Evolutionary conservation across 2,888 invertebrate genomes (phyloP).

Genomic region (Acleris sparsana): DNA sequence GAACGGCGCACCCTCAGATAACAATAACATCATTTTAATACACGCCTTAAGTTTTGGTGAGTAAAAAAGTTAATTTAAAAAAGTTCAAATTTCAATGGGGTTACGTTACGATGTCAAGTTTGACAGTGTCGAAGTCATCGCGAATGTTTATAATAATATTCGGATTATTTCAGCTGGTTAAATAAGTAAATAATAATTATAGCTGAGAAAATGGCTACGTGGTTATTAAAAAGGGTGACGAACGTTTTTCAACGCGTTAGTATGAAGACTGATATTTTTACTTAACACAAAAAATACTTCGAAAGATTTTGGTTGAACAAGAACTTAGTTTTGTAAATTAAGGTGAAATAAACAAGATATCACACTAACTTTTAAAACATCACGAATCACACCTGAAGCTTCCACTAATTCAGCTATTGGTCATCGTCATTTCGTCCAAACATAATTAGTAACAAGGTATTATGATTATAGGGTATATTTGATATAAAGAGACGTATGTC

Average conservation of each 20-base stretch:
- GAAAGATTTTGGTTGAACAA: background rate
- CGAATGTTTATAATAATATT: constrained; percentile 36
- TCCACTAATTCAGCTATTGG: constrained; percentile 32
- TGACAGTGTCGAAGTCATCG: constrained; percentile 28
- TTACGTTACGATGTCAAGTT: constrained; percentile 10
- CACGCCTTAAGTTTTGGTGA: constrained; percentile 15
- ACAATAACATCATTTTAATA: constrained; percentile 20
- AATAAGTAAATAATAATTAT: background rate
- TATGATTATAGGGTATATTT: constrained; percentile 86
- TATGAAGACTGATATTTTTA: constrained; percentile 38
- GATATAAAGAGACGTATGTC: constrained; percentile 87
- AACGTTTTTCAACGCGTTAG: constrained; percentile 55
- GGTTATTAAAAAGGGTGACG: constrained; percentile 55
- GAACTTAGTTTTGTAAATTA: background rate
- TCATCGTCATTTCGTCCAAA: constrained; percentile 19
- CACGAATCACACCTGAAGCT: constrained; percentile 31
- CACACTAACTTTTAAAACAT: constrained; percentile 25
- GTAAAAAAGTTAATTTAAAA: constrained; percentile 2
- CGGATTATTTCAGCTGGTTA: background rate
- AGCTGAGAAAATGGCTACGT: constrained; percentile 54
- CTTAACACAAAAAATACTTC: no score
- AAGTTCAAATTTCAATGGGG: constrained; percentile 3
- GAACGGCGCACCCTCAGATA: constrained; percentile 31
- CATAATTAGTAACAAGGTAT: constrained; percentile 58
- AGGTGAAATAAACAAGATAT: constrained; percentile 6